Base-by-base conservation (phyloP, 2,888 invertebrate species). In the Perizoma flavofasciatum region DNA sequence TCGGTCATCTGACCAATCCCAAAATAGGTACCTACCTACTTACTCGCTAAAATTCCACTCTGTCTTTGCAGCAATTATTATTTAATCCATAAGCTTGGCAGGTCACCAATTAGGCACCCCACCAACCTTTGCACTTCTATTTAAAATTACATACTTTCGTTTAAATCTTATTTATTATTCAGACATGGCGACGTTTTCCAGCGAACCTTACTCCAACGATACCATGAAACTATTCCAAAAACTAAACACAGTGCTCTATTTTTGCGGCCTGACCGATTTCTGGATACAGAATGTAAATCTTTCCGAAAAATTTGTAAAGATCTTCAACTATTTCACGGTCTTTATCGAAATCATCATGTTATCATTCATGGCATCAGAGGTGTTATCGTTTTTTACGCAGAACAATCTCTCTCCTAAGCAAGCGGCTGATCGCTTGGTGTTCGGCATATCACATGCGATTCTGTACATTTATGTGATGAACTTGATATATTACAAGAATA, bases 251-350 rank as follows among this genome's bases (percentile, higher is more conserved):
- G 55, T 56, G 6, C 46, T 67, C 0, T 66, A 65, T 11, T 56
- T 65, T 6, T 51, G 58, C 11, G 65, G 63, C 0, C 33, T 67
- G 7, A 53, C 70, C 4, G 71, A 70, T 54, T 69, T 68, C 7
- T 78, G 77, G 77, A 58, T 68, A 5, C 67, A 71, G 1, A 55
- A 67, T 2, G 55, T 71, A 4, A 59, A 68, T 35, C 56, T 69
- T 8, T 34, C 74, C 5, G 41, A 54, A 7, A 50, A 32, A 1
- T 54, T 71, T 4, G 55, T 46, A 5, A 70, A 65, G 54, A 48
- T 68, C 4, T 70, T 66, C 8, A 51, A 58, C 7, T 32, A 5
- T 35, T 4, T 60, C 11, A 53, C 59, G 22, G 35, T 61, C 37
- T 41, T 65, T 3, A 61, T 65, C 5, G 64, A 64, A 45, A 49